Conservation (phyloP, 2,113 vertebrate species). For the Nipponia nippon region DNA sequence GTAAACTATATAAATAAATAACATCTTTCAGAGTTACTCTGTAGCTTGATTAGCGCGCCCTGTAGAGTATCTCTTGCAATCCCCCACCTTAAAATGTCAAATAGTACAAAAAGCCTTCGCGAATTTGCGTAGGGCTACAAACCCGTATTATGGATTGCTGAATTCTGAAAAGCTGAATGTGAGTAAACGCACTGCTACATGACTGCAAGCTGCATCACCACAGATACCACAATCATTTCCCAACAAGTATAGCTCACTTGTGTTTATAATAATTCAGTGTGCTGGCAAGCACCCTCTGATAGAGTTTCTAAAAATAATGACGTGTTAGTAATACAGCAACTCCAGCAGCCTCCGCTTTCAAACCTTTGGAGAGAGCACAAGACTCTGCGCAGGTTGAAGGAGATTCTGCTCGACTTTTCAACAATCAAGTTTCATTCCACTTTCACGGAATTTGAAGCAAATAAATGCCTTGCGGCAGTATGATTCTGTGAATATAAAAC, state of each 20-base stretch:
- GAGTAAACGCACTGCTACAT: neutral
- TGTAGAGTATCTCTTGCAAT: neutral
- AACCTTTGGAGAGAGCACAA: neutral
- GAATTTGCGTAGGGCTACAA: neutral
- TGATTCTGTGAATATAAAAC: neutral
- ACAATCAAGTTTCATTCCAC: neutral
- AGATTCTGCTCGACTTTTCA: neutral
- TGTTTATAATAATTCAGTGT: neutral
- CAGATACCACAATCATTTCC: rapidly evolving
- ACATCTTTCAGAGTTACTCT: neutral
- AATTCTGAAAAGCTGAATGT: no score
- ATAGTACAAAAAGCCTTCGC: rapidly evolving
- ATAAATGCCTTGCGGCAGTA: no score
- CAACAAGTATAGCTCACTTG: neutral
- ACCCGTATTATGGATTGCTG: rapidly evolving
- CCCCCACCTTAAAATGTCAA: neutral
- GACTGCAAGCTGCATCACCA: neutral
- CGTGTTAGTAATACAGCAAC: neutral
- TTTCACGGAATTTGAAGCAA: neutral
- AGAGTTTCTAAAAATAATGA: neutral
- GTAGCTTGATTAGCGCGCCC: neutral
- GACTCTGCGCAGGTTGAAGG: rapidly evolving
- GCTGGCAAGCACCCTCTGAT: neutral
- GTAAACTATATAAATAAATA: neutral
- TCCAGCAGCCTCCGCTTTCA: neutral